Percentiles rank a stretch among this genome's conserved stretches.
Conservation (phyloP, 1,140 invertebrate species). For the Sinonovacula constricta region DNA sequence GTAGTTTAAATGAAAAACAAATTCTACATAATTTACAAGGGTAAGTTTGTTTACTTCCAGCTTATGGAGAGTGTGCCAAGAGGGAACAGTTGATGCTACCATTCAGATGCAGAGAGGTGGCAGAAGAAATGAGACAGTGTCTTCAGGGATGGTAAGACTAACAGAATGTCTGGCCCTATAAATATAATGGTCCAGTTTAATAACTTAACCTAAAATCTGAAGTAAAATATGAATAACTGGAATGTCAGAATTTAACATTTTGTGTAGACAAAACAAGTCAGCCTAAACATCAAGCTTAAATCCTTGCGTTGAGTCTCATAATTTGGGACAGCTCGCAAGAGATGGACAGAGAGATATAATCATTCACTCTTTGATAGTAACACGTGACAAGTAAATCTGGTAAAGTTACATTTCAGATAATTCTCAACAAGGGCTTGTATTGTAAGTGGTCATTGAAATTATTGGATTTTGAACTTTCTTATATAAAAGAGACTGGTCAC, state of each 20-base stretch:
- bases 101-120: neutral
- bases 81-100: neutral
- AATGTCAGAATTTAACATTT: neutral
- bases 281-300: neutral
- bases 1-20: no score
- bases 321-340: no score
- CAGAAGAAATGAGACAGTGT: neutral
- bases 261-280: neutral
- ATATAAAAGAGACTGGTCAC: no score
- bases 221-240: neutral
- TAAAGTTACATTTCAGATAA: no score
- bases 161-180: no score
- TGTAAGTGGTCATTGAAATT: no score
- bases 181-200: neutral
- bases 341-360: no score
- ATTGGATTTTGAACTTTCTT: no score
- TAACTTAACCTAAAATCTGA: neutral
- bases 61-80: neutral
- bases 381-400: no score
- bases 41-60: slow-evolving; percentile 13
- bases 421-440: no score
- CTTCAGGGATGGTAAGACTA: neutral
- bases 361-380: no score
- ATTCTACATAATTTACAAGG: no score
- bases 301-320: neutral